Base-by-base conservation (phyloP, 2,888 invertebrate species). In the Drosophila niveifrons region DNA sequence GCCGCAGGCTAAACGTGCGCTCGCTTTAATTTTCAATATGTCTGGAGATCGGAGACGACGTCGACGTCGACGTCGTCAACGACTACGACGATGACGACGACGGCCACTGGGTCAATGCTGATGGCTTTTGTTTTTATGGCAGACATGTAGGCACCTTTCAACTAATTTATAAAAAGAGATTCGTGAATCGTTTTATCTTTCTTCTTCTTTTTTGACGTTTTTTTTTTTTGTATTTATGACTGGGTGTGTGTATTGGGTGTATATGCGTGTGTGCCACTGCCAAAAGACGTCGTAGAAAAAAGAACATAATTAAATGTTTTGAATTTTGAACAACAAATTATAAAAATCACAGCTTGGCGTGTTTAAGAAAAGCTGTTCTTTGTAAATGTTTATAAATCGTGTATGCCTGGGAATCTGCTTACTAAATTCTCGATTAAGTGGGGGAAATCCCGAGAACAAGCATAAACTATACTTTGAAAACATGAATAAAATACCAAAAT, bases 81-180 rank as follows among this genome's bases (percentile, higher is more conserved):
- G 68, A 53, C 65, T 66, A 28, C 52, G 66, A 47, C 43, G 61
- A 43, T 58, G 55, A n/a, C 48, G 63, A 28, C 62, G 52, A 47
- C 68, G 75, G 67, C 72, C 72, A 75, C 75, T 80, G 80, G 82
- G 88, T 85, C 86, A 88, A 74, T 68, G 86, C 72, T 83, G 82
- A 78, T 77, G 83, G 88, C 75, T 78, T 80, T 80, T 82, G 80
- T 89, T 88, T 89, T 90, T 89, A 78, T 85, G 83, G 87, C 89
- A 89, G 89, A 89, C 89, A 90, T 73, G 72, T 77, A 83, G 90
- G 82, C 89, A 90, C 87, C 90, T 80, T 82, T 75, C 77, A 69
- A 74, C 73, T 77, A 86, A 86, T 84, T 88, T 82, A 80, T 69
- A 71, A 64, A 62, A 52, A 61, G 50, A 50, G 39, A 36, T 64